phyloP scores from a whole-genome alignment of 2,888 invertebrate genomes.

The Stenodema calcarata region DNA sequence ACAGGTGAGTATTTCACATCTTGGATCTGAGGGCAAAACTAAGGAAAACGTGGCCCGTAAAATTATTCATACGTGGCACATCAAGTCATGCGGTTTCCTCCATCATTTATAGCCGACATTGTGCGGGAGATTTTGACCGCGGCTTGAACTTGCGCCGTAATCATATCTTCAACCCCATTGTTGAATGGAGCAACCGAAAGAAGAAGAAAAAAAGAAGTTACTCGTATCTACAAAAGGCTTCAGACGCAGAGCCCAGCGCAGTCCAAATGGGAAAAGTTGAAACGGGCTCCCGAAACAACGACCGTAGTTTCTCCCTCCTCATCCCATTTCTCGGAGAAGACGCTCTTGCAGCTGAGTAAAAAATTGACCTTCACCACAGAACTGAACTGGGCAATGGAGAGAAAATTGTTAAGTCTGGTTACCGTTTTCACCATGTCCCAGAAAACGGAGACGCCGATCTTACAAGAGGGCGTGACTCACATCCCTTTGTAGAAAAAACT shows the following conservation, averaged over 20 bases:
- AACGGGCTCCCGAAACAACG: constrained; percentile 37
- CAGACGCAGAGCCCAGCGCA: constrained; percentile 37
- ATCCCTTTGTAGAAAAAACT: not conserved
- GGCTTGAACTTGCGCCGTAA: not conserved
- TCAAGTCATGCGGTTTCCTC: not conserved
- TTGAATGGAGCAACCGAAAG: not conserved
- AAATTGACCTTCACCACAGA: constrained; percentile 1
- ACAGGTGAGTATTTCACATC: too few species aligned
- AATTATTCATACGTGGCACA: not conserved
- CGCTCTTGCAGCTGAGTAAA: not conserved
- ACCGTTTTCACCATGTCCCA: not conserved
- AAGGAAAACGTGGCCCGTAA: not conserved
- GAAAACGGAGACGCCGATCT: not conserved
- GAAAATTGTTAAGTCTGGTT: not conserved
- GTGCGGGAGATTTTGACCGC: not conserved
- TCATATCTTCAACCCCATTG: constrained; percentile 11
- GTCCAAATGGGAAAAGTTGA: constrained; percentile 45
- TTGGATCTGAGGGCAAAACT: too few species aligned
- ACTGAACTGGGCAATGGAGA: not conserved
- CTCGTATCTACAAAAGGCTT: constrained; percentile 6
- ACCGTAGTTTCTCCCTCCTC: not conserved
- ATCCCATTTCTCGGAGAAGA: not conserved
- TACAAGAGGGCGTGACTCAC: not conserved
- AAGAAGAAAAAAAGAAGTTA: not conserved
- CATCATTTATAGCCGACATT: not conserved